These are phyloP conservation scores for Neodiprion virginianus DNA, from an alignment of 1,140 invertebrate genomes.

Conservation along the genomic window DNA sequence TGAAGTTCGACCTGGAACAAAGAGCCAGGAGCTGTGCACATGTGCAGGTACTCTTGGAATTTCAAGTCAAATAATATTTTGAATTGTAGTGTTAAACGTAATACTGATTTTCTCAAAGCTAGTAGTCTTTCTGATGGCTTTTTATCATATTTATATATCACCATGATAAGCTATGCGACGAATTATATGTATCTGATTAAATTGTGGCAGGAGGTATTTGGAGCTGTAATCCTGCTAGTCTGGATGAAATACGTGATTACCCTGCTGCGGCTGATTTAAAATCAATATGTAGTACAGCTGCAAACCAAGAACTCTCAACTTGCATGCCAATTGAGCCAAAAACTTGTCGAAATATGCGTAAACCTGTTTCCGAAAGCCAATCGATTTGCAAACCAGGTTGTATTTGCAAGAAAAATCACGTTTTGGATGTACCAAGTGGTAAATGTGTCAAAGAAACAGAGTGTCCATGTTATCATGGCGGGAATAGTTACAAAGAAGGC, in stretches of 20 bases:
- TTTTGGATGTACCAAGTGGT: conserved; percentile 72
- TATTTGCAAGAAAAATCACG: conserved; percentile 77
- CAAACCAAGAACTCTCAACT: conserved; percentile 75
- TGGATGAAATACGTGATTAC: conserved; percentile 68
- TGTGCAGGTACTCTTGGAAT: conserved; percentile 68
- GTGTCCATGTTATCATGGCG: conserved; percentile 90
- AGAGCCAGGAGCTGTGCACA: conserved; percentile 74
- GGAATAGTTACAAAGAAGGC: conserved; percentile 80
- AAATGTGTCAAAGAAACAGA: conserved; percentile 72
- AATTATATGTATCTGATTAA: neutral
- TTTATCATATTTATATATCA: too few relatives aligned
- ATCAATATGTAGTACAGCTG: conserved; percentile 65
- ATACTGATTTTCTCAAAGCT: neutral
- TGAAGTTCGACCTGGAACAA: conserved; percentile 71
- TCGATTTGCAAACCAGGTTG: conserved; percentile 78
- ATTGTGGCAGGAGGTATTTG: conserved; percentile 60
- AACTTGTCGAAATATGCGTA: conserved; percentile 85
- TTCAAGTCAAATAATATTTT: too few relatives aligned
- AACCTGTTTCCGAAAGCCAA: conserved; percentile 51
- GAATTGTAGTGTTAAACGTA: neutral
- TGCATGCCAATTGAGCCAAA: conserved; percentile 77
- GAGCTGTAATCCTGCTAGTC: conserved; percentile 72
- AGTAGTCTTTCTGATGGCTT: too few relatives aligned
- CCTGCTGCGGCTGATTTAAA: conserved; percentile 67
- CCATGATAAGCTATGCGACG: too few relatives aligned